Conservation (phyloP, 2,888 invertebrate genomes). For the Pterostichus niger region DNA sequence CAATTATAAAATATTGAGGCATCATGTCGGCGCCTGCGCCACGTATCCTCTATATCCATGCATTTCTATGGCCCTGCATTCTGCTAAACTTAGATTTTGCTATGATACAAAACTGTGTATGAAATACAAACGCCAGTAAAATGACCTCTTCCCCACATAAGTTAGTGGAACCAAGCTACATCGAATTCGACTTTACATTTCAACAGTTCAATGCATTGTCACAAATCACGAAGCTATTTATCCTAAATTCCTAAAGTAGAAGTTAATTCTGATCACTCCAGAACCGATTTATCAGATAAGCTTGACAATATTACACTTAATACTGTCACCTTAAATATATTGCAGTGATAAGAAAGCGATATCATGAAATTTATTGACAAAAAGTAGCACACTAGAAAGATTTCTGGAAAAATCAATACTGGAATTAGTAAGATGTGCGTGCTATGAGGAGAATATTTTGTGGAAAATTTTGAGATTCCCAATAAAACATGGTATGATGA, state of each 20-base stretch:
- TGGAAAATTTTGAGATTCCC: not conserved
- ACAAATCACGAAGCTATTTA: too few species aligned
- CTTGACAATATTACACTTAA: slow-evolving; percentile 45
- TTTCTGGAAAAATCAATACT: slow-evolving; percentile 8
- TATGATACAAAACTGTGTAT: too few species aligned
- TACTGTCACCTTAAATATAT: slow-evolving; percentile 21
- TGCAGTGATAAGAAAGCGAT: slow-evolving; percentile 22
- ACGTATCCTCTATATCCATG: too few species aligned
- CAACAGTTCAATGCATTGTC: not conserved
- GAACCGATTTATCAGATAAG: slow-evolving; percentile 18
- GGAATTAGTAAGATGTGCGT: not conserved
- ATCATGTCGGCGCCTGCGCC: too few species aligned
- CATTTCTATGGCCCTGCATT: too few species aligned
- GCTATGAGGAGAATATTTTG: slow-evolving; percentile 20
- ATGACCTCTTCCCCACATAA: too few species aligned
- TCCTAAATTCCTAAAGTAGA: not conserved
- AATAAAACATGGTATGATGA: not conserved
- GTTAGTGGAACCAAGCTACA: too few species aligned
- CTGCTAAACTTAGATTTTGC: too few species aligned
- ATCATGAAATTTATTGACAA: slow-evolving; percentile 43
- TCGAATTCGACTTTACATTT: too few species aligned
- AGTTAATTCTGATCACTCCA: not conserved
- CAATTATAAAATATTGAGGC: too few species aligned
- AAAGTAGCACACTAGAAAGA: slow-evolving; percentile 5
- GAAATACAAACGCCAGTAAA: too few species aligned